phyloP scores from a whole-genome alignment of 2,888 invertebrate species.

The Lasioglossum pauxillum region DNA sequence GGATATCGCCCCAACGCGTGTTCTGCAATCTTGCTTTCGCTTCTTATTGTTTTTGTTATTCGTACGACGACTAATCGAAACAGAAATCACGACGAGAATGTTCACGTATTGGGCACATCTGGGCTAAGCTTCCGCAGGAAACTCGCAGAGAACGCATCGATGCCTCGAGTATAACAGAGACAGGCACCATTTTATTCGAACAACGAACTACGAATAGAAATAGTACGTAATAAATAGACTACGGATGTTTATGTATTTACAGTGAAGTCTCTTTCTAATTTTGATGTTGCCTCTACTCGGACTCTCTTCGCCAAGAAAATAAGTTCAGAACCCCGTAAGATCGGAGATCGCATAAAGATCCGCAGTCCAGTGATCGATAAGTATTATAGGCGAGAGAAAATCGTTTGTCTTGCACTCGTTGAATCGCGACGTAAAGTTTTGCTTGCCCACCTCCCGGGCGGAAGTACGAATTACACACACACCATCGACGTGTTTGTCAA shows the following conservation, averaged over 20 bases:
- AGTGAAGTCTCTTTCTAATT: background rate
- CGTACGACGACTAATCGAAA: background rate
- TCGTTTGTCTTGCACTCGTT: background rate
- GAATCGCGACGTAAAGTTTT: background rate
- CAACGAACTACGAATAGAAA: conserved; percentile 35
- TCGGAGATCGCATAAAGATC: background rate
- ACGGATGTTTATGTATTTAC: conserved; percentile 2
- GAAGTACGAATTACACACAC: conserved; percentile 39
- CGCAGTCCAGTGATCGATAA: conserved; percentile 3
- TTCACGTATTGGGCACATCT: background rate
- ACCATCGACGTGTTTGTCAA: conserved; percentile 50
- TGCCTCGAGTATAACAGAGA: conserved; percentile 27
- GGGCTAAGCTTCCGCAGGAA: background rate
- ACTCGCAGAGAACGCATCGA: background rate
- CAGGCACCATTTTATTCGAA: background rate
- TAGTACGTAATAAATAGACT: background rate
- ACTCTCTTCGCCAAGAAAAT: background rate
- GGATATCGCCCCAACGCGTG: background rate
- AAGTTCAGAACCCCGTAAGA: background rate
- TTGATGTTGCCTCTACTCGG: background rate
- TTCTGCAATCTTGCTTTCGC: background rate
- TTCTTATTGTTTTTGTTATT: background rate
- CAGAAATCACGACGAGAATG: background rate
- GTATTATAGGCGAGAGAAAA: background rate
- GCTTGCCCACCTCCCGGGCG: background rate